Base-by-base conservation (phyloP, 2,888 invertebrate genomes). In the Xestia c-nigrum region DNA sequence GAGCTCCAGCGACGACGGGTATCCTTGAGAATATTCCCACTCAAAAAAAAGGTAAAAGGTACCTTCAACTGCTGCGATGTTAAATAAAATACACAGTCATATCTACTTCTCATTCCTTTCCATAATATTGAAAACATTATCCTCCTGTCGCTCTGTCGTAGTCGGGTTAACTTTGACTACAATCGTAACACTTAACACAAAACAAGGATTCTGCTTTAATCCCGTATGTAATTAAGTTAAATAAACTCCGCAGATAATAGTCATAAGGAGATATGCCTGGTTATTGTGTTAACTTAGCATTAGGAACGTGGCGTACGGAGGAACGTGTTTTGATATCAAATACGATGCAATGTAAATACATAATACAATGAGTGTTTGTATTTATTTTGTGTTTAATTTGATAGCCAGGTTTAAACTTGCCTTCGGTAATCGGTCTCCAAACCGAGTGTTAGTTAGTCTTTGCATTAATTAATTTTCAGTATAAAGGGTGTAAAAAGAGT, bases 241-340 rank as follows among this genome's bases (percentile, higher is more conserved):
- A 64, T 52, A 64, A 67, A 82, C 67, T 55, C 55, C 43, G 57
- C 14, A 65, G 40, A 59, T 55, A 52, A 47, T 38, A 52, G 31
- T 72, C 52, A 67, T 65, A 72, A 38, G 61, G 52, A 68, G 77
- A 52, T 64, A 68, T 59, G 57, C 12, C 14, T 63, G 76, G 31
- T 82, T 82, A 52, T 59, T 72, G n/a, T 71, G 52, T 77, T 72
- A 24, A 47, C 55, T 76, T 67, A 81, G 77, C 57, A 68, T 81
- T 76, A 71, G 40, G 16, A 47, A 14, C 40, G 31, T 5, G 46
- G 47, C 38, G 38, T 16, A 81, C 75, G 31, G 3, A 31, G 19
- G 4, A 14, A 63, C 63, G 57, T 47, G 64, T 82, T 72, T 50
- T 72, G 64, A 55, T 65, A 72, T 5, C 78, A 72, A 82, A 82